Conservation (phyloP, 2,888 invertebrate species). For the Anthrax anthrax region DNA sequence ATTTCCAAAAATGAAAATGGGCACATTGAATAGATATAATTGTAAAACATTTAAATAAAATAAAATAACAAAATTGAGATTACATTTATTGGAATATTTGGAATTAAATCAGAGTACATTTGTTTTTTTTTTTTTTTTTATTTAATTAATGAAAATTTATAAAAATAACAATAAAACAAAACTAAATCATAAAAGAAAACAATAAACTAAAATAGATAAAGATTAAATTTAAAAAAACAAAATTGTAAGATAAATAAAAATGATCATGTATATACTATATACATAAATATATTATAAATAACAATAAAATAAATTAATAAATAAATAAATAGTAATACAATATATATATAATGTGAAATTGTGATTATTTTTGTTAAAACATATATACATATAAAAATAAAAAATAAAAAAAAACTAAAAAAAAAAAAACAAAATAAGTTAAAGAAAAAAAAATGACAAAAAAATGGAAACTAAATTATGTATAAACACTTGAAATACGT, state of each 20-base stretch:
- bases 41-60: too few relatives aligned
- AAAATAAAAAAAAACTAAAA: slow-evolving; percentile 1
- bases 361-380: slow-evolving; percentile 18
- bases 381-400: slow-evolving; percentile 15
- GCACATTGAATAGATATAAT: too few relatives aligned
- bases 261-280: slow-evolving; percentile 8
- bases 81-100: too few relatives aligned
- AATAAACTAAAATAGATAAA: slow-evolving; percentile 8
- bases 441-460: slow-evolving; percentile 2
- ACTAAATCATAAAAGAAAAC: slow-evolving; percentile 7
- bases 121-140: too few relatives aligned
- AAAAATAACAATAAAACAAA: slow-evolving; percentile 3
- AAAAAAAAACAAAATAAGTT: slow-evolving; percentile 7
- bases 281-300: slow-evolving; percentile 2
- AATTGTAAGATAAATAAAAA: slow-evolving; percentile 14
- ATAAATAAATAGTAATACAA: background rate
- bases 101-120: too few relatives aligned
- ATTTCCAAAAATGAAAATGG: too few relatives aligned
- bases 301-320: slow-evolving; percentile 6
- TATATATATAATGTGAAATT: slow-evolving; percentile 14
- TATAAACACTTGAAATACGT: background rate
- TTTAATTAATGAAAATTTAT: too few relatives aligned
- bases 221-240: slow-evolving; percentile 14
- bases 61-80: too few relatives aligned
- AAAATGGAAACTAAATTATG: slow-evolving; percentile 1